phyloP scores from a whole-genome alignment of 1,140 invertebrate genomes.

The Stegodyphus mimosarum region DNA sequence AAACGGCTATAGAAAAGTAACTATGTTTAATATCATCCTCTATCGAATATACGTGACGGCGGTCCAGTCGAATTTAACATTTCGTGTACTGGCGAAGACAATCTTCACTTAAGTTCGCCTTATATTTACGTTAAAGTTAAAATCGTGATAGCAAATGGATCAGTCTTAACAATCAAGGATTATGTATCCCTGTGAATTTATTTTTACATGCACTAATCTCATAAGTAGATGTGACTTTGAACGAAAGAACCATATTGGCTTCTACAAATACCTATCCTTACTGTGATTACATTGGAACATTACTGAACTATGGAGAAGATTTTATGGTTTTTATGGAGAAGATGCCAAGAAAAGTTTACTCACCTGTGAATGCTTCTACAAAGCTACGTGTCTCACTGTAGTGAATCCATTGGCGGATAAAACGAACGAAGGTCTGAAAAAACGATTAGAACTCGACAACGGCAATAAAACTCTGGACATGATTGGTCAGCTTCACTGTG shows the following conservation, averaged over 20 bases:
- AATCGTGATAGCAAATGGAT: neutral
- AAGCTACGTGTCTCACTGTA: neutral
- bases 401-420: neutral
- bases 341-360: constrained; percentile 11
- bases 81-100: neutral
- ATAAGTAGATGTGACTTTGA: neutral
- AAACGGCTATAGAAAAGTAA: neutral
- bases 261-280: neutral
- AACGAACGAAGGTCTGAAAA: neutral
- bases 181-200: neutral
- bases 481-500: constrained; percentile 2
- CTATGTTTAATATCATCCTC: neutral
- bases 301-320: too few species aligned
- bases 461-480: neutral
- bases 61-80: too few species aligned
- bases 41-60: too few species aligned
- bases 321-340: too few species aligned
- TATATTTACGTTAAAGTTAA: constrained; percentile 1
- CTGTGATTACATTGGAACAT: neutral
- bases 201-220: neutral
- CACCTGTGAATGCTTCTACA: neutral
- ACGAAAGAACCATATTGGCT: neutral
- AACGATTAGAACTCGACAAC: neutral
- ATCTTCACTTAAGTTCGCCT: neutral
- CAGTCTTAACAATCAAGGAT: neutral